Conservation (phyloP, 2,888 invertebrate genomes). For the Andrena chrysosceles region DNA sequence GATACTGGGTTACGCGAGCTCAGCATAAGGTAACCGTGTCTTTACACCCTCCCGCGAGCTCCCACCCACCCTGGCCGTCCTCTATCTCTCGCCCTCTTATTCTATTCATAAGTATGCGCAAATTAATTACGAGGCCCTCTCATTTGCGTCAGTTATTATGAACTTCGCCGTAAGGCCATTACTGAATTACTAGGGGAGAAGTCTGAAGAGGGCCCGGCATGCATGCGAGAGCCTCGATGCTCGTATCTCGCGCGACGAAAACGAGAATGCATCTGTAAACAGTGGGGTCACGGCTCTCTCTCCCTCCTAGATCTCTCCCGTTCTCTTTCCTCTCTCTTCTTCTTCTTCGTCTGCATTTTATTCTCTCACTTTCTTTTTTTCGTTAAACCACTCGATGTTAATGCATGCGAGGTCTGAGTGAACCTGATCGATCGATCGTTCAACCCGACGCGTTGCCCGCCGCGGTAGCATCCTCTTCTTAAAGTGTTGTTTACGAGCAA, state of each 20-base stretch:
- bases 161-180: slow-evolving; percentile 69
- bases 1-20: slow-evolving; percentile 60
- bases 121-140: slow-evolving; percentile 71
- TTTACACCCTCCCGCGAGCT: neutral
- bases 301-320: neutral
- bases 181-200: slow-evolving; percentile 62
- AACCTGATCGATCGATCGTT: slow-evolving; percentile 31
- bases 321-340: neutral
- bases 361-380: neutral
- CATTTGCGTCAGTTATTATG: slow-evolving; percentile 72
- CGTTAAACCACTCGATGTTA: slow-evolving; percentile 33
- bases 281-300: slow-evolving; percentile 17
- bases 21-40: slow-evolving; percentile 28
- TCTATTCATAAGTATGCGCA: slow-evolving; percentile 55
- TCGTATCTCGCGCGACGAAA: slow-evolving; percentile 40
- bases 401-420: slow-evolving; percentile 38
- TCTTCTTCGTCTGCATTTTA: neutral
- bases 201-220: slow-evolving; percentile 29
- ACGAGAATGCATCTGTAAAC: slow-evolving; percentile 60
- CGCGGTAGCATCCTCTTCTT: slow-evolving; percentile 6
- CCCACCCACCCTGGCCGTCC: neutral
- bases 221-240: slow-evolving; percentile 31
- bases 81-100: slow-evolving; percentile 26
- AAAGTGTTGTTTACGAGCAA: slow-evolving; percentile 23
- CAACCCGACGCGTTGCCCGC: neutral